These are phyloP conservation scores for Mylabris phalerata DNA, from an alignment of 1,140 invertebrate species.

Conservation along the genomic window DNA sequence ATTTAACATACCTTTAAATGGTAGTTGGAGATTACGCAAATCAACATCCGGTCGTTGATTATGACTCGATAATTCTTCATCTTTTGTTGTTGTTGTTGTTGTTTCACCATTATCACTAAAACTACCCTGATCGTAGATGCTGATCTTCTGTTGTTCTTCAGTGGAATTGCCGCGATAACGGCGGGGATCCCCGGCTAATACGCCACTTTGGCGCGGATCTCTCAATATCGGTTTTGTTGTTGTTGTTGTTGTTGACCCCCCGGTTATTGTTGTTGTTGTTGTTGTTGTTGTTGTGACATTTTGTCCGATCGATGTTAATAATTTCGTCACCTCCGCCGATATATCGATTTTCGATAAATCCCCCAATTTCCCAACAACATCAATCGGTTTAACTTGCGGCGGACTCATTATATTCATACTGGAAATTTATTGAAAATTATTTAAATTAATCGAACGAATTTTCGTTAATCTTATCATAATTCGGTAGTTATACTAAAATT, in stretches of 20 bases:
- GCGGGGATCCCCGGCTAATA: slow-evolving; percentile 16
- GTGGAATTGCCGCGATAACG: slow-evolving; percentile 7
- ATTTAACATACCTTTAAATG: slow-evolving; percentile 67
- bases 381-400: slow-evolving; percentile 35
- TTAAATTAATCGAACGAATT: no score
- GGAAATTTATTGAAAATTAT: no score
- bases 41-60: slow-evolving; percentile 57
- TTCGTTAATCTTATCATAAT: no score
- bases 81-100: no score
- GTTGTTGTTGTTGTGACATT: slow-evolving; percentile 1
- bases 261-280: slow-evolving; percentile 1
- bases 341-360: slow-evolving; percentile 69
- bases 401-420: slow-evolving; percentile 31
- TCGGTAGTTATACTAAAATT: no score
- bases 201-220: no score
- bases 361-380: slow-evolving; percentile 57
- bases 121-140: slow-evolving; percentile 38
- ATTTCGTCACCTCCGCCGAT: slow-evolving; percentile 62
- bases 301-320: slow-evolving; percentile 43
- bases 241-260: neutral
- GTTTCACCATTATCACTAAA: slow-evolving; percentile 28
- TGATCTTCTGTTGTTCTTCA: slow-evolving; percentile 27
- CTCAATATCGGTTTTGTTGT: neutral
- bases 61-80: neutral
- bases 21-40: slow-evolving; percentile 59